Percentiles rank a stretch among this genome's conserved stretches.
phyloP scores from a whole-genome alignment of 2,113 vertebrate genomes.

The Mormyrus iriodes region DNA sequence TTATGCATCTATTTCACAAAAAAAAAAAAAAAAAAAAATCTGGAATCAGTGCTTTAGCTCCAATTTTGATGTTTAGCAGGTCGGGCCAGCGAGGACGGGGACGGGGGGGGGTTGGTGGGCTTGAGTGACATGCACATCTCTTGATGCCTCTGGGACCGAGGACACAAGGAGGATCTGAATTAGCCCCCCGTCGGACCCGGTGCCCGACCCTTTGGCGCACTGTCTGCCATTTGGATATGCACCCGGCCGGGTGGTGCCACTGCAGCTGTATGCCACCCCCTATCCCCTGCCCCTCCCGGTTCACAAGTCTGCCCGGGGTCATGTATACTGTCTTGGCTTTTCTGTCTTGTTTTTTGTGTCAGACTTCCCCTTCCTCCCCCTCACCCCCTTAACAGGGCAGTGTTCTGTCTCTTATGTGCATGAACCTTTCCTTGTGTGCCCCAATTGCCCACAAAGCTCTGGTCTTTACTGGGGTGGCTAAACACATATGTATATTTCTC shows the following conservation, averaged over 20 bases:
- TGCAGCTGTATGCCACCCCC: background rate
- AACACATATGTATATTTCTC: background rate
- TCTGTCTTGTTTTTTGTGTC: background rate
- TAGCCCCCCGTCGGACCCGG: background rate
- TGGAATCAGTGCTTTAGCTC: background rate
- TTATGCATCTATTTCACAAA: background rate
- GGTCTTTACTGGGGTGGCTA: background rate
- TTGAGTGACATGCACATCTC: background rate
- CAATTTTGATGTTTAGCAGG: background rate
- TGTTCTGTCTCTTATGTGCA: background rate
- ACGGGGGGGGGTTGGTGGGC: background rate
- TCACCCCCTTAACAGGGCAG: background rate
- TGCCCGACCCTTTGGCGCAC: background rate
- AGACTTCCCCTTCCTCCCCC: background rate
- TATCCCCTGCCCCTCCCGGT: background rate
- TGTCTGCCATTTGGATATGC: background rate
- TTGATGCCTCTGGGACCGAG: background rate
- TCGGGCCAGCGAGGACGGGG: background rate
- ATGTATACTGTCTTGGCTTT: background rate
- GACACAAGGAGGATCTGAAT: background rate
- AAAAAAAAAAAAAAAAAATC: background rate
- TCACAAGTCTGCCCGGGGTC: background rate
- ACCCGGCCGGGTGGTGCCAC: background rate
- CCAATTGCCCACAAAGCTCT: background rate
- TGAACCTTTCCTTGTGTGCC: background rate